These are phyloP conservation scores for Copidosoma aretas DNA, from an alignment of 2,888 invertebrate genomes.

Conservation along the genomic window DNA sequence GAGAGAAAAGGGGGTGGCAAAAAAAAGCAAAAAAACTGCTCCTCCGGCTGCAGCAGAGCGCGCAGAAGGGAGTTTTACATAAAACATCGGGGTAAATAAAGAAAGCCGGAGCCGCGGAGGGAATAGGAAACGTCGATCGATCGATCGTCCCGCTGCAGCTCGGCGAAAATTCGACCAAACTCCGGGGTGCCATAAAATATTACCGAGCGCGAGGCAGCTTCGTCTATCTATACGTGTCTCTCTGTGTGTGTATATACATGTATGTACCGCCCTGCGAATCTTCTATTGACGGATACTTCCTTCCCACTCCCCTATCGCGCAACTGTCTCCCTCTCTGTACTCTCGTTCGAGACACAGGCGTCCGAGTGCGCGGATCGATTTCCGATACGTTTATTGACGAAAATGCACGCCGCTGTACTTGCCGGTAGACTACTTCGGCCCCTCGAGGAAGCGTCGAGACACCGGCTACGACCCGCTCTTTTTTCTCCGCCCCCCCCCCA, in stretches of 20 bases:
- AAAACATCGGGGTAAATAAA: not conserved
- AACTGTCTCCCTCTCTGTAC: not conserved
- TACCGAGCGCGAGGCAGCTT: not conserved
- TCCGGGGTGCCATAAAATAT: constrained; percentile 8
- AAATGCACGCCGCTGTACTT: no score
- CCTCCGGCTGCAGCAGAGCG: not conserved
- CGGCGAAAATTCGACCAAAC: constrained; percentile 5
- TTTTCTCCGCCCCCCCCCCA: not conserved
- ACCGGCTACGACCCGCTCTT: not conserved
- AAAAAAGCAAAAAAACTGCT: not conserved
- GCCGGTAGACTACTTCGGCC: no score
- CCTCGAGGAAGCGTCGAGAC: not conserved
- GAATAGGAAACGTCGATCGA: constrained; percentile 8
- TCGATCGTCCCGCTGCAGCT: not conserved
- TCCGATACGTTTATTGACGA: constrained; percentile 13
- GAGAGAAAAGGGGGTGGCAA: no score
- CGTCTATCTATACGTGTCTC: not conserved
- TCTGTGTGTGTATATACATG: not conserved
- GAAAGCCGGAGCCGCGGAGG: not conserved
- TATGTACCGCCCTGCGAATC: no score
- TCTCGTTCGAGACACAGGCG: not conserved
- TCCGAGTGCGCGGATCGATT: constrained; percentile 1
- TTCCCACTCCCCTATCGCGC: no score
- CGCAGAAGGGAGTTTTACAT: no score
- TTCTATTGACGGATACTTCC: not conserved